A percentile compares a stretch with the other conserved stretches of the same genome.
phyloP scores from a whole-genome alignment of 2,113 vertebrate genomes.

The Apodemus sylvaticus region DNA sequence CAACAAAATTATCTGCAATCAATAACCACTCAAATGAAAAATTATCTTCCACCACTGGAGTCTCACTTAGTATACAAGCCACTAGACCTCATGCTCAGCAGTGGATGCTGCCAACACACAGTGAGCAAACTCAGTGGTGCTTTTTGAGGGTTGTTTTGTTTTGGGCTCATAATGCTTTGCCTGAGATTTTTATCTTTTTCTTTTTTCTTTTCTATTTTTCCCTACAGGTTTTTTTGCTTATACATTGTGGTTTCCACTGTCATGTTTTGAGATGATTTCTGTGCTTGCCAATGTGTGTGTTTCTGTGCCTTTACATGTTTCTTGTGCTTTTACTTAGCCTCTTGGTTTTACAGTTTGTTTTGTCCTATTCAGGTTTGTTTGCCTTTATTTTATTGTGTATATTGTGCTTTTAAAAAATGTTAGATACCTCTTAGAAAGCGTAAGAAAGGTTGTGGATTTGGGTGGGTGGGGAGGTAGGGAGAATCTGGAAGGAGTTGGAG shows the following conservation, averaged over 20 bases:
- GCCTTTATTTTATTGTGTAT: background rate
- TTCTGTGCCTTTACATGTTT: background rate
- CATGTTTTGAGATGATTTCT: background rate
- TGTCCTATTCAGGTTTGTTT: background rate
- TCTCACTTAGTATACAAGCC: background rate
- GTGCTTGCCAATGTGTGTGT: background rate
- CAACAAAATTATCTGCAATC: background rate
- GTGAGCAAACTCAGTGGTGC: background rate
- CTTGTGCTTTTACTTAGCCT: background rate
- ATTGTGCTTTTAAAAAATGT: background rate
- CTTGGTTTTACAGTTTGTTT: background rate
- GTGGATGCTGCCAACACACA: background rate
- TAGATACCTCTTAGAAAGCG: background rate
- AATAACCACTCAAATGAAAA: background rate
- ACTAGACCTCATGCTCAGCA: background rate
- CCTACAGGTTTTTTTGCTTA: background rate
- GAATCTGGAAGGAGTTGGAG: background rate
- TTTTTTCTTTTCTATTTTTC: background rate
- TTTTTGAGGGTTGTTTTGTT: background rate
- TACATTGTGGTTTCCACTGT: background rate
- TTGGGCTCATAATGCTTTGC: background rate
- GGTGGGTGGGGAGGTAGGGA: rapidly evolving
- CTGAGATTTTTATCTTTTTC: background rate
- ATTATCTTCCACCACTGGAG: background rate
- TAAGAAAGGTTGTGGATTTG: no score